A percentile compares a stretch with the other conserved stretches of the same genome.
These are phyloP conservation scores for Chalcosyrphus nemorum DNA, from an alignment of 2,888 invertebrate species.

Conservation along the genomic window DNA sequence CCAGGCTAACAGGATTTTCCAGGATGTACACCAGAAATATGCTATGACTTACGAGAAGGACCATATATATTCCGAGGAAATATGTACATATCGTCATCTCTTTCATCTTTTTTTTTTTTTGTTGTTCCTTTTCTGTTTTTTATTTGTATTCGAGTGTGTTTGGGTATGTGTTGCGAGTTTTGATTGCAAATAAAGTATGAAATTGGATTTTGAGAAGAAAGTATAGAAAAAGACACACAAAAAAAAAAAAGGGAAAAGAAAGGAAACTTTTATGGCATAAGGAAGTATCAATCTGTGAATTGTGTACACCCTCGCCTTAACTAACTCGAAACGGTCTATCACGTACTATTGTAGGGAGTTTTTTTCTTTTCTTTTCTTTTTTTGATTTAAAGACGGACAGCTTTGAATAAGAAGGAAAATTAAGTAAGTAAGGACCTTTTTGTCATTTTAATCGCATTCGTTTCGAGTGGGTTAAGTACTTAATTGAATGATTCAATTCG, in stretches of 20 bases:
- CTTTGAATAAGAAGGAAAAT: too few relatives aligned
- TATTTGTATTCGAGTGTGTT: not conserved
- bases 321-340: slow-evolving; percentile 37
- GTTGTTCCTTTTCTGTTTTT: not conserved
- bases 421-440: too few relatives aligned
- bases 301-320: slow-evolving; percentile 13
- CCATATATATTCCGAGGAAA: slow-evolving; percentile 25
- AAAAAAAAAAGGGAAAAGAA: not conserved
- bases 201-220: slow-evolving; percentile 62
- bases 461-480: too few relatives aligned
- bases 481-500: too few relatives aligned
- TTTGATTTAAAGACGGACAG: not conserved
- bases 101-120: not conserved
- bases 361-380: too few relatives aligned
- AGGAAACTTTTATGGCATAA: slow-evolving; percentile 58
- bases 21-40: slow-evolving; percentile 67
- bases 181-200: slow-evolving; percentile 73
- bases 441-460: too few relatives aligned
- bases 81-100: slow-evolving; percentile 30
- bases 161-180: slow-evolving; percentile 59
- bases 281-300: slow-evolving; percentile 69
- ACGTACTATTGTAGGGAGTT: not conserved
- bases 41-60: slow-evolving; percentile 52
- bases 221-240: not conserved
- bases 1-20: slow-evolving; percentile 65